These are phyloP conservation scores for Erythrocercus mccallii DNA, from an alignment of 2,113 vertebrate genomes.

Conservation along the genomic window DNA sequence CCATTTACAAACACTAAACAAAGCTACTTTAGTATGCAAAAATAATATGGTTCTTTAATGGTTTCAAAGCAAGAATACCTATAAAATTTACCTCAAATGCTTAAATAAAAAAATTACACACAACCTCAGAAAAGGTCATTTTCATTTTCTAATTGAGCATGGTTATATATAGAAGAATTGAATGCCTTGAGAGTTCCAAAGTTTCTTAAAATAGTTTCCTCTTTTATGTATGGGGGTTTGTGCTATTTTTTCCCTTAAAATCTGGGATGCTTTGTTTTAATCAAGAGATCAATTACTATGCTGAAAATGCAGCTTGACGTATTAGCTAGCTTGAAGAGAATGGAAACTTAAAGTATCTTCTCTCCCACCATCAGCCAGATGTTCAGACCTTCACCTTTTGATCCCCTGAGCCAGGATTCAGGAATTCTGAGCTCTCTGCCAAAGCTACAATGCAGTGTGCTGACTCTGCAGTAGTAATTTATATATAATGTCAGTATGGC, in stretches of 20 bases:
- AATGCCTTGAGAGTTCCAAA: neutral
- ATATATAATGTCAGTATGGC: neutral
- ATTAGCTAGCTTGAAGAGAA: constrained; percentile 3
- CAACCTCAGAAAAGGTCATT: neutral
- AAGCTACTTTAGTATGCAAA: neutral
- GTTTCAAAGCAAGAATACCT: neutral
- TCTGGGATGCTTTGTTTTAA: constrained; percentile 19
- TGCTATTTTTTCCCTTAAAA: neutral
- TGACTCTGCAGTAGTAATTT: neutral
- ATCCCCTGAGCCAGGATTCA: constrained; percentile 4
- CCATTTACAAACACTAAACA: neutral
- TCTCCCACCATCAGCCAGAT: constrained; percentile 29
- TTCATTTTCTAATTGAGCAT: neutral
- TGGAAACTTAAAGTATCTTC: constrained; percentile 22
- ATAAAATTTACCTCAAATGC: neutral
- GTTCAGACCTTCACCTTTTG: constrained; percentile 35
- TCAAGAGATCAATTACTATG: constrained; percentile 12
- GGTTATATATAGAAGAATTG: neutral
- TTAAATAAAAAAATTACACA: neutral
- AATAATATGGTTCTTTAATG: neutral
- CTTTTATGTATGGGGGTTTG: neutral
- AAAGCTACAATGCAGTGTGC: neutral
- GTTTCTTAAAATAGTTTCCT: neutral
- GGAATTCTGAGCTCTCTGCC: constrained; percentile 19
- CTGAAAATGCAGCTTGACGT: constrained; percentile 13